A percentile compares a stretch with the other conserved stretches of the same genome.
Evolutionary conservation across 2,113 vertebrate genomes (phyloP).

Genomic region (Sclerurus mexicanus): DNA sequence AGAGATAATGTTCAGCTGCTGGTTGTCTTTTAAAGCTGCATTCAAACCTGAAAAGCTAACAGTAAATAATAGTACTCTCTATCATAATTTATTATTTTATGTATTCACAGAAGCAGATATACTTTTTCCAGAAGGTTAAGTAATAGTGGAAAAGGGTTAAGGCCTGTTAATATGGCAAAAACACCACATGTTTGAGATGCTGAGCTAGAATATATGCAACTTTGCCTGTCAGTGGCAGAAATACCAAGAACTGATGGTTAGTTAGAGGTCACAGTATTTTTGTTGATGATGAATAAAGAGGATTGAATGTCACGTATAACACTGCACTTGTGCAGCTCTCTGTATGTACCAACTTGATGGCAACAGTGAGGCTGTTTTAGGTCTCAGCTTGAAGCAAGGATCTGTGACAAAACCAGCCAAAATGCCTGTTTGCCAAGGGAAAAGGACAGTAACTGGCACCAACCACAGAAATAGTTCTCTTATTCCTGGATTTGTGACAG

Average conservation of each 20-base stretch:
- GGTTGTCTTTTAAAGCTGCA: background rate
- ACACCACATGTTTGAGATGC: background rate
- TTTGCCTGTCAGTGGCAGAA: background rate
- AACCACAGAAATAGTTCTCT: background rate
- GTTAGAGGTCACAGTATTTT: background rate
- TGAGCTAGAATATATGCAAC: background rate
- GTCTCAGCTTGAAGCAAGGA: background rate
- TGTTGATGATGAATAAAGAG: background rate
- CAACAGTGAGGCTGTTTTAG: background rate
- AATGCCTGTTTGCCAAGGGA: background rate
- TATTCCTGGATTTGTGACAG: background rate
- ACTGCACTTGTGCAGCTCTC: background rate
- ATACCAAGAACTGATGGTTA: background rate
- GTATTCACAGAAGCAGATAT: background rate
- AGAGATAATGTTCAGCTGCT: background rate
- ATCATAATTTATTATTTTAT: background rate
- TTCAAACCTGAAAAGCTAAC: background rate
- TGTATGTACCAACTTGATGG: background rate
- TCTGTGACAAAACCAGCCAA: background rate
- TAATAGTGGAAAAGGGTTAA: background rate
- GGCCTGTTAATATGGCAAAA: background rate
- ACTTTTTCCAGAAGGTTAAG: background rate
- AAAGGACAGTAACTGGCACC: background rate
- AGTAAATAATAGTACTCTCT: background rate
- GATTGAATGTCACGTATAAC: background rate